Conservation (phyloP, 2,797 vertebrate genomes). For the Ammospiza maritima region DNA sequence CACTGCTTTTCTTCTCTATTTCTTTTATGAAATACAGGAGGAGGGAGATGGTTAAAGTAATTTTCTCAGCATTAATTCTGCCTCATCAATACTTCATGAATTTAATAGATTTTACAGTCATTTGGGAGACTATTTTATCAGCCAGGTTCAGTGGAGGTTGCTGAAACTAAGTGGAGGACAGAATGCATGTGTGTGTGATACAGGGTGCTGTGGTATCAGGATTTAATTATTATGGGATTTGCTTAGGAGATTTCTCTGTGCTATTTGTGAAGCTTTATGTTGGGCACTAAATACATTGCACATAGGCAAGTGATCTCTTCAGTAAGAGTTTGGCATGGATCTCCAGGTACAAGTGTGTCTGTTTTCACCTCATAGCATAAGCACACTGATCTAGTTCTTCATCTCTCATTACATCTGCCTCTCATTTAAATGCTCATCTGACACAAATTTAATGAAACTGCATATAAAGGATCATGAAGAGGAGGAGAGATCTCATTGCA, state of each 20-base stretch:
- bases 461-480: neutral
- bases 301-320: constrained; percentile 19
- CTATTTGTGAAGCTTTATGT: constrained; percentile 22
- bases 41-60: neutral
- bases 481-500: constrained; percentile 48
- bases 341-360: constrained; percentile 20
- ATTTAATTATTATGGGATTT: constrained; percentile 49
- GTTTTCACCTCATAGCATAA: neutral
- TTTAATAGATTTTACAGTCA: constrained; percentile 19
- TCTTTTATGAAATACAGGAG: neutral
- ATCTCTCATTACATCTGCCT: neutral
- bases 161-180: constrained; percentile 40
- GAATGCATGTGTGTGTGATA: neutral
- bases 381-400: constrained; percentile 6
- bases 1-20: neutral
- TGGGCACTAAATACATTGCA: neutral
- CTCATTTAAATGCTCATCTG: constrained; percentile 31
- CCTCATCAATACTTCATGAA: constrained; percentile 46
- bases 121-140: constrained; percentile 28
- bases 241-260: constrained; percentile 43
- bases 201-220: neutral
- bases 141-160: neutral
- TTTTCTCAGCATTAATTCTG: neutral
- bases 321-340: constrained; percentile 4
- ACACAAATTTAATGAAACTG: constrained; percentile 16